Conservation (phyloP, 1,140 invertebrate genomes). For the Homarus americanus region DNA sequence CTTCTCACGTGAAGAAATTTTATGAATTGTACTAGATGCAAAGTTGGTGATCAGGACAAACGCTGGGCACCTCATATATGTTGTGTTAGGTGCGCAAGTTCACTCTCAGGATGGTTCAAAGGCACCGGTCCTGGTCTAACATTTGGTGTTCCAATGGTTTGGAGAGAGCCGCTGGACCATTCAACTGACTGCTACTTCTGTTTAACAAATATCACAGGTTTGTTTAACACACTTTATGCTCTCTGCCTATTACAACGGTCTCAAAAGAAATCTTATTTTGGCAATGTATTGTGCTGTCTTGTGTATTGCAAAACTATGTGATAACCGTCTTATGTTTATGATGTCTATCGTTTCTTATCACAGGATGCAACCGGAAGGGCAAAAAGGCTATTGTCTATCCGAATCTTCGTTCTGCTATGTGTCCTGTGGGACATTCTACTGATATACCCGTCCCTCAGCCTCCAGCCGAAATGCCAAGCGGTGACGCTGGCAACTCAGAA, state of each 20-base stretch:
- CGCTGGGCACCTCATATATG: neutral
- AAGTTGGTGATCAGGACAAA: slow-evolving; percentile 15
- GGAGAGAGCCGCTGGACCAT: slow-evolving; percentile 21
- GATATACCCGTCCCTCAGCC: slow-evolving; percentile 6
- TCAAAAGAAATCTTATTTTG: neutral
- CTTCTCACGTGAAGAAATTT: neutral
- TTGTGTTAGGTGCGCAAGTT: slow-evolving; percentile 15
- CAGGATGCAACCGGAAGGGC: neutral
- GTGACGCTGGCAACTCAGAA: neutral
- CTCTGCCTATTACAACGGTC: neutral
- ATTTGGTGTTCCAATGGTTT: slow-evolving; percentile 19
- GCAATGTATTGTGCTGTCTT: neutral
- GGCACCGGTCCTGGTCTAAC: neutral
- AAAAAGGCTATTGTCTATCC: slow-evolving; percentile 6
- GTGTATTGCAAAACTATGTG: neutral
- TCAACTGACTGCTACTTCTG: slow-evolving; percentile 22
- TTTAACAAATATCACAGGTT: slow-evolving; percentile 10
- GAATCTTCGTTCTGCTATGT: slow-evolving; percentile 16
- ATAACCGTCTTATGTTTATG: too few species aligned
- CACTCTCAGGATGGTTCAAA: neutral
- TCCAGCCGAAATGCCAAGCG: neutral
- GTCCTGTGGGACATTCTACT: slow-evolving; percentile 25
- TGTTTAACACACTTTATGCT: neutral
- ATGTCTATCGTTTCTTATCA: neutral
- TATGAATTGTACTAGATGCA: slow-evolving; percentile 6